Conservation (phyloP, 2,797 vertebrate species). For the Morus bassanus region DNA sequence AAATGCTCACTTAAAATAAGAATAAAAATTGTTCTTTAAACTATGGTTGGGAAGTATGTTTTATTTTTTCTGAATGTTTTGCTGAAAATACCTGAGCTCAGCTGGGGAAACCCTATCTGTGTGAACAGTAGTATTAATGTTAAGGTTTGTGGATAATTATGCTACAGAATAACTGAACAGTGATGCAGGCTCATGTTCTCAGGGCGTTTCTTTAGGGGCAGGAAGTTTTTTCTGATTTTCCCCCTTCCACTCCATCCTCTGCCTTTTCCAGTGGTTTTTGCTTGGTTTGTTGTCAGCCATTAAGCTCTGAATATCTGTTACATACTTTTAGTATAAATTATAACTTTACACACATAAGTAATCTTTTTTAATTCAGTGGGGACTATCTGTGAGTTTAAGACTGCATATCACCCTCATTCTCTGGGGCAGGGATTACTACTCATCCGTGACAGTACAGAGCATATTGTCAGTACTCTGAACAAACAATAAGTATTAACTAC, state of each 20-base stretch:
- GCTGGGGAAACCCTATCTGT: background rate
- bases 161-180: background rate
- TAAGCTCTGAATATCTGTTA: background rate
- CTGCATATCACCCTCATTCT: background rate
- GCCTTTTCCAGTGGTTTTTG: background rate
- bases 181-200: fast-evolving
- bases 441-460: background rate
- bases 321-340: background rate
- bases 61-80: background rate
- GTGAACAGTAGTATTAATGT: background rate
- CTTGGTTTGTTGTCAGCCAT: background rate
- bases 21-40: too few species aligned
- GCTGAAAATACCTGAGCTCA: background rate
- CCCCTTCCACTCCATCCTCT: background rate
- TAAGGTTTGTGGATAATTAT: background rate
- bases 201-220: background rate
- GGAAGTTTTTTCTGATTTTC: background rate
- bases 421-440: background rate
- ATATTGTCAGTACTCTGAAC: background rate
- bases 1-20: background rate
- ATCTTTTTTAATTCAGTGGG: background rate
- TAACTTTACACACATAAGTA: background rate
- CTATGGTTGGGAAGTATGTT: too few species aligned
- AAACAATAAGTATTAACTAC: background rate
- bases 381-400: background rate